Conservation (phyloP, 2,888 invertebrate genomes). For the Piscicola geometra region DNA sequence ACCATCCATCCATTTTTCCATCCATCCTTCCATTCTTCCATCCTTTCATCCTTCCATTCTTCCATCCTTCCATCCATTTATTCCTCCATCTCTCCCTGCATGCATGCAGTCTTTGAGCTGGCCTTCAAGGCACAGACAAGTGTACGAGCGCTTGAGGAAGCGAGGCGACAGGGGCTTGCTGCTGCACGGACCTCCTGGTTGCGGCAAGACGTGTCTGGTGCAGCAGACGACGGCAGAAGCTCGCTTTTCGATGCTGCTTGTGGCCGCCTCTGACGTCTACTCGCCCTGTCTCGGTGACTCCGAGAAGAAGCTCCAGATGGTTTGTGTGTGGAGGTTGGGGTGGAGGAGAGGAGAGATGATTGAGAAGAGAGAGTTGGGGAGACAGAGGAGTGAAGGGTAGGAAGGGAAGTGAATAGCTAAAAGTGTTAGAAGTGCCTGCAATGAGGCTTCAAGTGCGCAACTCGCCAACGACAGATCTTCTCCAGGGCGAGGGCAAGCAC, state of each 20-base stretch:
- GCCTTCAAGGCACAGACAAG: slow-evolving; percentile 4
- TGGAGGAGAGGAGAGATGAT: too few species aligned
- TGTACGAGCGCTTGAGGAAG: background rate
- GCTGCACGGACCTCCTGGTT: slow-evolving; percentile 21
- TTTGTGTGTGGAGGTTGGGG: too few species aligned
- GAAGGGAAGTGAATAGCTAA: too few species aligned
- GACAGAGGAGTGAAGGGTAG: too few species aligned
- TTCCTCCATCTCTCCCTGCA: too few species aligned
- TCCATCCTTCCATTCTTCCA: too few species aligned
- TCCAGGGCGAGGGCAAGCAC: slow-evolving; percentile 62
- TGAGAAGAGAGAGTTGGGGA: too few species aligned
- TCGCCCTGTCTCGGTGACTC: slow-evolving; percentile 67
- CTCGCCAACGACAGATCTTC: slow-evolving; percentile 59
- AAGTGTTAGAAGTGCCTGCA: too few species aligned
- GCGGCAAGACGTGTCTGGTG: slow-evolving; percentile 86
- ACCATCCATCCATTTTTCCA: too few species aligned
- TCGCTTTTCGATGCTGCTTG: slow-evolving; percentile 61
- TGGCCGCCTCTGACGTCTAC: slow-evolving; percentile 35
- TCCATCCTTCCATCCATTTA: too few species aligned
- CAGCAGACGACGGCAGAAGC: slow-evolving; percentile 93
- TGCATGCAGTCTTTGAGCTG: slow-evolving; percentile 1
- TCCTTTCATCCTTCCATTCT: too few species aligned
- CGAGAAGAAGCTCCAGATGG: slow-evolving; percentile 61
- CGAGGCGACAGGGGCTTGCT: slow-evolving; percentile 16
- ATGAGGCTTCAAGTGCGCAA: too few species aligned